Evolutionary conservation across 2,888 invertebrate genomes (phyloP), one percentile per base, ranked within the genome.

Genomic region (Itoplectis maculator): DNA sequence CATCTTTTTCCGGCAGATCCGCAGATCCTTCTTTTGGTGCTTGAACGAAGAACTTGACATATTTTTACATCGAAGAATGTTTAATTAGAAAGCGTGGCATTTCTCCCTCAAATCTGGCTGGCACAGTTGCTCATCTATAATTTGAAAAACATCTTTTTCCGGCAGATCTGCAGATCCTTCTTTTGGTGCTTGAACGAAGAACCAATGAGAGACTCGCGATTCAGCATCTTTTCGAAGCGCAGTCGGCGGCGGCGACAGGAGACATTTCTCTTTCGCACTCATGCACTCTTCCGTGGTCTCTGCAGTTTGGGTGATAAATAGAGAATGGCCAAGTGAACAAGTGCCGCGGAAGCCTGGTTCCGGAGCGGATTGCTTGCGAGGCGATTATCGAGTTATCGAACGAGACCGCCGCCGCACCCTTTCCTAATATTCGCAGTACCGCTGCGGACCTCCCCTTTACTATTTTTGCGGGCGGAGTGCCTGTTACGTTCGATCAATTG

Each of bases 231-330:
- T 72, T 72, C 29, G 49, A 23, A 45, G 45, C n/a, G 45, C 37
- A 37, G 29, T 29, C n/a, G 29, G 47, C 45, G 15, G 37, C 29
- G 23, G 6, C 29, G 35, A 59, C 15, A 35, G 37, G n/a, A 15
- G 59, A 59, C 37, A 59, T 59, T 59, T 6, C 59, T 37, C 85
- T 84, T 84, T 85, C 84, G 83, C 74, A 65, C 78, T 78, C 73
- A 79, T 81, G 78, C 54, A 42, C 42, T 23, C 56, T 56, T 84
- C 84, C 81, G 83, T 84, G 83, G 82, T 54, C 73, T 84, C 81
- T 66, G 81, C 79, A 84, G 83, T 80, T 78, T 84, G 54, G 61
- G 81, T 74, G 84, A 85, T 84, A 83, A 84, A 84, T 86, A 86
- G 82, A 83, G 85, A 85, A 85, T 29, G 29, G 69, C 66, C 75